Evolutionary conservation across 2,113 vertebrate species (phyloP).

Genomic region (Glaucomys volans): DNA sequence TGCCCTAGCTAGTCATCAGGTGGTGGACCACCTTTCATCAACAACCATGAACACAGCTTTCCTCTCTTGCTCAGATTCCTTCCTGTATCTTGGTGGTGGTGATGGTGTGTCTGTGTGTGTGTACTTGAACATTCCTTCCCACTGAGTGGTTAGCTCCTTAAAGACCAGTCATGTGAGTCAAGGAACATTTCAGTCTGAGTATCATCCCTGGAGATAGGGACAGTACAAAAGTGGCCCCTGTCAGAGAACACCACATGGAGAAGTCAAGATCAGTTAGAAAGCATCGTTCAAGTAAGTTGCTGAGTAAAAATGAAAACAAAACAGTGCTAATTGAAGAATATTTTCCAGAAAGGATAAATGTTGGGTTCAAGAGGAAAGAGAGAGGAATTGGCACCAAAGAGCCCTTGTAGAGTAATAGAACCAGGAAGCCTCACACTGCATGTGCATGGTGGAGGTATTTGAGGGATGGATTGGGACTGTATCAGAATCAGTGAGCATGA

Average conservation of each 20-base stretch:
- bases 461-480: neutral
- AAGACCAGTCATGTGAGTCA: neutral
- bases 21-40: neutral
- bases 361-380: neutral
- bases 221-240: neutral
- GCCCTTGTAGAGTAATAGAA: neutral
- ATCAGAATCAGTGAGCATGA: neutral
- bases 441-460: neutral
- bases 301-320: conserved; percentile 33
- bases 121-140: neutral
- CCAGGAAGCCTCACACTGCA: neutral
- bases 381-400: neutral
- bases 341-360: neutral
- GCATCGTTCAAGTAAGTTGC: neutral
- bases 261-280: neutral
- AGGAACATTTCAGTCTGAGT: neutral
- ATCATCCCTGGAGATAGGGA: neutral
- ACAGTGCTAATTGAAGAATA: neutral
- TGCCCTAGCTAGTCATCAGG: neutral
- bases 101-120: no score
- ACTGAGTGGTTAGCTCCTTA: neutral
- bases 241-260: neutral
- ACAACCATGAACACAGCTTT: neutral
- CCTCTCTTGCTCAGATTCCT: neutral
- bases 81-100: neutral